phyloP scores from a whole-genome alignment of 2,797 vertebrate species.

The Aratinga solstitialis region DNA sequence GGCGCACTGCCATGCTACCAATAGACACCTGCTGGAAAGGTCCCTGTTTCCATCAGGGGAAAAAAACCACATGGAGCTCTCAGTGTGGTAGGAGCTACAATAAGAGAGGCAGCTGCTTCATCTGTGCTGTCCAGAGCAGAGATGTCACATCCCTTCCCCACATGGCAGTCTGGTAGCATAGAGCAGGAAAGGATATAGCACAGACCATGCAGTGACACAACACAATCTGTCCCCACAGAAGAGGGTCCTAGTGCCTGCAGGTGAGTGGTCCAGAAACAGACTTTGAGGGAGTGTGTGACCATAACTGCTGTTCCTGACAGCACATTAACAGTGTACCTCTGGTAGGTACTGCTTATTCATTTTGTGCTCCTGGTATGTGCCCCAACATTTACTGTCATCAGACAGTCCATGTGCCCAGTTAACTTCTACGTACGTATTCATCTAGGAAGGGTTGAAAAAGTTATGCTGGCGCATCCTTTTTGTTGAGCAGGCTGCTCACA shows the following conservation, averaged over 20 bases:
- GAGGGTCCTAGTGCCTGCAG: neutral
- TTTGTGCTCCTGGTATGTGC: neutral
- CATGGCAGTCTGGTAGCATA: neutral
- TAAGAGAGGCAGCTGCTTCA: neutral
- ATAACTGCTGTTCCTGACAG: neutral
- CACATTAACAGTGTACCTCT: neutral
- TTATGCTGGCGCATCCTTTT: neutral
- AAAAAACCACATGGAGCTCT: neutral
- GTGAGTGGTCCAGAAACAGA: neutral
- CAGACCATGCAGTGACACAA: too few relatives aligned
- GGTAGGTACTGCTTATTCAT: neutral
- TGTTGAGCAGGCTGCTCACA: neutral
- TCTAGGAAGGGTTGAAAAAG: neutral
- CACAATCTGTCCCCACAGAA: accelerated
- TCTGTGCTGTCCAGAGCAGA: neutral
- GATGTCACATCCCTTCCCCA: neutral
- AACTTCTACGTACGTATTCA: neutral
- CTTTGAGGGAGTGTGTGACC: neutral
- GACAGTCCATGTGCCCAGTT: neutral
- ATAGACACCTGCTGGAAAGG: neutral
- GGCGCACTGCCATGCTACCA: neutral
- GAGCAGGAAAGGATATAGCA: neutral
- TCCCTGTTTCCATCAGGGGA: neutral
- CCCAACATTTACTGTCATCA: accelerated
- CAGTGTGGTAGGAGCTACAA: neutral